phyloP scores from a whole-genome alignment of 2,113 vertebrate genomes.

The Melozone crissalis region DNA sequence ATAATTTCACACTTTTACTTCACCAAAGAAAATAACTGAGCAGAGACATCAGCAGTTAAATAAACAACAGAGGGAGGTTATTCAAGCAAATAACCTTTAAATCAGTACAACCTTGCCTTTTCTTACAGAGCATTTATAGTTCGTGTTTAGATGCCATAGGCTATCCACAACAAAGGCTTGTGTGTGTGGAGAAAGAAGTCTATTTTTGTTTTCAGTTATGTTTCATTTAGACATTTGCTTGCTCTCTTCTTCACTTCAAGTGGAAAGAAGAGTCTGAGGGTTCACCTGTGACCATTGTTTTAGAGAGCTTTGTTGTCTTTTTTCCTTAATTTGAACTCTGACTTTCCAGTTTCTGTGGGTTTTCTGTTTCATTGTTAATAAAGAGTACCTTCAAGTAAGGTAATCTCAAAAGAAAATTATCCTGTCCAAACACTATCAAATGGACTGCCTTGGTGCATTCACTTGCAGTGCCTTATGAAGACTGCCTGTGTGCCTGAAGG shows the following conservation, averaged over 20 bases:
- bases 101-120: not conserved
- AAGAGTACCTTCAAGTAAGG: not conserved
- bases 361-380: not conserved
- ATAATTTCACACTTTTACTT: not conserved
- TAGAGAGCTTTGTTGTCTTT: not conserved
- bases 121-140: not conserved
- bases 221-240: not conserved
- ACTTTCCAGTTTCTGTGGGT: not conserved
- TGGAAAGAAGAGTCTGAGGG: not conserved
- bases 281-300: not conserved
- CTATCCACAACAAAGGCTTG: not conserved
- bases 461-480: not conserved
- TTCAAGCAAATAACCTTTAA: not conserved
- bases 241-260: not conserved
- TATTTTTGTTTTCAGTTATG: not conserved
- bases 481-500: not conserved
- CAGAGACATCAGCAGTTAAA: not conserved
- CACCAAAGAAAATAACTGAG: not conserved
- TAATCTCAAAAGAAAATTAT: not conserved
- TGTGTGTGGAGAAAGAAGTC: not conserved
- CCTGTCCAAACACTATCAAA: not conserved
- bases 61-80: not conserved
- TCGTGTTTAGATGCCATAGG: not conserved
- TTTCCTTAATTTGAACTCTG: not conserved
- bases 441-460: not conserved